Base-by-base conservation (phyloP, 2,888 invertebrate species). In the Spisula subtruncata region DNA sequence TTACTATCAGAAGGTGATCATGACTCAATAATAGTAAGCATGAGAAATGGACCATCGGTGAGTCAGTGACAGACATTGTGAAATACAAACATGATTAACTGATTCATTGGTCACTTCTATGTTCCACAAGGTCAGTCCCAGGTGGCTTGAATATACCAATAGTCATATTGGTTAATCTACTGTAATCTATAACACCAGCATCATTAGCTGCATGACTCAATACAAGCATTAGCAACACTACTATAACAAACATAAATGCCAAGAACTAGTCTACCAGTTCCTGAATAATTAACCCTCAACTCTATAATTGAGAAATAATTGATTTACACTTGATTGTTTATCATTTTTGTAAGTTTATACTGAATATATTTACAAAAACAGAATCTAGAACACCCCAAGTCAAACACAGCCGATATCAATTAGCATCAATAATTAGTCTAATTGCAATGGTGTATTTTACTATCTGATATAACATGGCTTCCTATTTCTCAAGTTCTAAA, bases 81-180 rank as follows among this genome's bases (percentile, higher is more conserved):
- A 75, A 75, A 75, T 35, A 75, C 35, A 75, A 35, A 32, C 75
- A 41, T 41, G 4, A 25, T 66, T 66, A 25, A 66, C 60, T 66
- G 25, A 66, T 66, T 66, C 60, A 66, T 66, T 66, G 60, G 60
- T 66, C 60, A 66, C 60, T 66, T 60, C 20, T 41, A 41, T 41
- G 4, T 41, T 5, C 8, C 18, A 66, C 25, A 25, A 1, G 12
- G 60, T 66, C 60, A 66, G 25, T 66, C 60, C 60, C 60, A 66
- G 60, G 60, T 66, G 60, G 60, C 5, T 20, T 25, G 60, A 4
- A 20, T 66, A 66, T 66, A 66, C 6, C 60, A 66, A 66, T 66
- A 66, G 10, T 10, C 25, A 66, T 25, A 25, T 25, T 25, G 6
- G 4, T 8, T 8, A 41, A n/a, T n/a, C 41, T 8, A 41, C 41